Conservation (phyloP, 2,113 vertebrate species). For the Lampris incognitus region DNA sequence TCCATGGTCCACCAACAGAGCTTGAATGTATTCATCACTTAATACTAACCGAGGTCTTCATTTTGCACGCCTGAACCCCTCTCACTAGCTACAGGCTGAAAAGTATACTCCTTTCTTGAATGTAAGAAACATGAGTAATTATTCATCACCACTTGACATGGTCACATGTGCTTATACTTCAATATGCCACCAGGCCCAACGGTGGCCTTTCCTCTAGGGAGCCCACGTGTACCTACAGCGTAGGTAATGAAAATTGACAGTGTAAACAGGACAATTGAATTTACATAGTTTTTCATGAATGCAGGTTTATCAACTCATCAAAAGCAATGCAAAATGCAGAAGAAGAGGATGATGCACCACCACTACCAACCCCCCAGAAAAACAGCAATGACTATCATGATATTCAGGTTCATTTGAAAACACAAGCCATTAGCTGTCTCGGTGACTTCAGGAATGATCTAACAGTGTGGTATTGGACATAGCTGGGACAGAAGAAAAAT, state of each 20-base stretch:
- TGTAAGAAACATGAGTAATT: neutral
- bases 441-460: slow-evolving; percentile 6
- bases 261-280: too few species aligned
- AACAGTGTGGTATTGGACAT: neutral
- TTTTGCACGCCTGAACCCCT: neutral
- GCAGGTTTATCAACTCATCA: too few species aligned
- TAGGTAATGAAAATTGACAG: too few species aligned
- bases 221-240: too few species aligned
- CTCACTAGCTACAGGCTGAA: neutral
- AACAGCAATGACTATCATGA: too few species aligned
- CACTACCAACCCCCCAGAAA: too few species aligned
- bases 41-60: neutral
- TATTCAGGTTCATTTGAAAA: too few species aligned
- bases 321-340: too few species aligned
- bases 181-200: neutral
- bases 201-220: too few species aligned
- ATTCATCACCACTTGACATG: neutral
- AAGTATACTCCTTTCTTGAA: neutral
- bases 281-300: too few species aligned
- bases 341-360: too few species aligned
- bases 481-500: neutral
- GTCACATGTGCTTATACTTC: neutral
- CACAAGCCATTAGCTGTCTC: neutral
- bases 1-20: slow-evolving; percentile 10
- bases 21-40: slow-evolving; percentile 7